These are phyloP conservation scores for Lasioglossum oenotherae DNA, from an alignment of 2,888 invertebrate species.

Conservation along the genomic window DNA sequence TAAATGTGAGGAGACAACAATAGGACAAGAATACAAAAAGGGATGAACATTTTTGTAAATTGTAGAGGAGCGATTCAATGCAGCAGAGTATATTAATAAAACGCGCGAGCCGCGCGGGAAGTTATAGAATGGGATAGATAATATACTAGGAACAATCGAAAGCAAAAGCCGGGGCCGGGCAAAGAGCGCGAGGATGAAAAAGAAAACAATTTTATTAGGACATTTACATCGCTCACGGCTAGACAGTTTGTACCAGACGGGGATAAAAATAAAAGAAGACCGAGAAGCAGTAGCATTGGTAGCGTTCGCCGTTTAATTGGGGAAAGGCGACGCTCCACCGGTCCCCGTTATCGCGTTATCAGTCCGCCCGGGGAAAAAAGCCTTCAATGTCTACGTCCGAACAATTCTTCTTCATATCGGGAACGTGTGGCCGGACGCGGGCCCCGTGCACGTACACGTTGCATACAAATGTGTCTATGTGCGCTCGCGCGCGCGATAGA, in stretches of 20 bases:
- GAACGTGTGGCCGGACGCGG: slow-evolving; percentile 40
- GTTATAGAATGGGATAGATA: slow-evolving; percentile 12
- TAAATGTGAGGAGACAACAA: no score
- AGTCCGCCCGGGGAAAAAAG: slow-evolving; percentile 36
- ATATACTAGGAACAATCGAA: slow-evolving; percentile 15
- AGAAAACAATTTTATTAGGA: slow-evolving; percentile 11
- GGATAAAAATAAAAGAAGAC: slow-evolving; percentile 11
- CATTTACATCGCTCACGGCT: slow-evolving; percentile 25
- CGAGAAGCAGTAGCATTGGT: background rate
- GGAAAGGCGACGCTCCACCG: slow-evolving; percentile 31
- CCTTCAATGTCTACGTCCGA: slow-evolving; percentile 51
- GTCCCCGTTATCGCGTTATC: slow-evolving; percentile 48
- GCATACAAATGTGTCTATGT: slow-evolving; percentile 52
- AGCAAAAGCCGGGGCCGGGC: background rate
- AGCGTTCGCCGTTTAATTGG: slow-evolving; percentile 49
- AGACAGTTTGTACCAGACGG: slow-evolving; percentile 23
- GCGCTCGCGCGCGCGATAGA: slow-evolving; percentile 35
- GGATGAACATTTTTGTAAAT: background rate
- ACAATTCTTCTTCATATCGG: slow-evolving; percentile 56
- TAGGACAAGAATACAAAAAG: no score
- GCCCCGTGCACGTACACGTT: slow-evolving; percentile 30
- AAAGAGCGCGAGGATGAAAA: slow-evolving; percentile 5
- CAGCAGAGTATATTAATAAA: background rate
- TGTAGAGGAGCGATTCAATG: background rate
- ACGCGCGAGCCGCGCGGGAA: background rate